Base-by-base conservation (phyloP, 2,888 invertebrate genomes). In the Molorchus minor region DNA sequence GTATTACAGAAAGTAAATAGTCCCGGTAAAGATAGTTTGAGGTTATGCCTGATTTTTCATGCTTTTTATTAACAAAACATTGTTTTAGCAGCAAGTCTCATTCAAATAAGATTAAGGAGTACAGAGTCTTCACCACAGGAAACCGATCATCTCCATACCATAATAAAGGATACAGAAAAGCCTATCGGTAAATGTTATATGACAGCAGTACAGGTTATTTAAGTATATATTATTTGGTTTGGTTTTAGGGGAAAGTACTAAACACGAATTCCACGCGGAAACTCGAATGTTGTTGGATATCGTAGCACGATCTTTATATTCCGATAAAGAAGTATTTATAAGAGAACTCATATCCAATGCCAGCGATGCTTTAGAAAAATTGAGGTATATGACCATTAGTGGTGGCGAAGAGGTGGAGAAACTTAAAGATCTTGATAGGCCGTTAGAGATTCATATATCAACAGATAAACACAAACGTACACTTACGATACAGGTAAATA, bases 301-400 rank as follows among this genome's bases (percentile, higher is more conserved):
- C 80, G 98, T 98, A 0, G 98, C 98, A 0, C 90, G 94, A 76
- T 98, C 98, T 0, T 82, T 98, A 30, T 98, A 98, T 81, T 98
- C 98, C 0, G 97, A 98, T 72, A 97, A 96, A 81, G 98, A 98
- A 85, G 96, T 98, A 5, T 98, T 98, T 77, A 89, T 98, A 8
- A 86, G 98, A 67, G 98, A 98, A 80, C 82, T 98, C 33, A 94
- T 98, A 66, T 98, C 98, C 0, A 98, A 98, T 83, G 93, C 96
- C 0, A 97, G 96, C 79, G 98, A 98, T 86, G 98, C 98, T 10
- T 82, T 98, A 61, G 98, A 98, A 79, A 98, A 98, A 80, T 88
- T 97, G 67, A 84, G 96, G 1, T 96, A 96, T 74, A 77, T 91
- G 10, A 85, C 88, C 69, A 81, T 92, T 44, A 82, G 85, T 2